Conservation (phyloP, 2,888 invertebrate species). For the Drosophila hamatofila region DNA sequence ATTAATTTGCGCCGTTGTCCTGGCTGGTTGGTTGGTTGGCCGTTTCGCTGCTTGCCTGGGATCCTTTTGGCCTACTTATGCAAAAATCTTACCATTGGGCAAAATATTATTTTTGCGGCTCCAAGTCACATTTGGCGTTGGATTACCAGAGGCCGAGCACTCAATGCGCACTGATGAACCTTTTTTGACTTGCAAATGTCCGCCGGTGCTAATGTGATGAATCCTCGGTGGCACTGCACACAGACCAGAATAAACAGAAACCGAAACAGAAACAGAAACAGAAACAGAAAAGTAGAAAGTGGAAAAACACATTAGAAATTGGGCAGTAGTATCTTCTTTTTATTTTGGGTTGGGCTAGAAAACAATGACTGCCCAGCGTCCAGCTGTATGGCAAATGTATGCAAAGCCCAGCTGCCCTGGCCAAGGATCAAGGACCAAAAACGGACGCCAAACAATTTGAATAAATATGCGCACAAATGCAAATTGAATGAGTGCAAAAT, state of each 20-base stretch:
- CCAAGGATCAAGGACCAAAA: slow-evolving; percentile 61
- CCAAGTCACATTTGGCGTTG: slow-evolving; percentile 92
- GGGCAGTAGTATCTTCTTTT: slow-evolving; percentile 19
- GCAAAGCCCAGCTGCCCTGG: slow-evolving; percentile 67
- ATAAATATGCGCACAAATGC: slow-evolving; percentile 79
- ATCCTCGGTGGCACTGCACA: slow-evolving; percentile 88
- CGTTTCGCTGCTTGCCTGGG: slow-evolving; percentile 27
- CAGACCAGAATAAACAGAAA: slow-evolving; percentile 44
- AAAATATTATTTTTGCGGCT: slow-evolving; percentile 86
- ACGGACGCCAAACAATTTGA: slow-evolving; percentile 75
- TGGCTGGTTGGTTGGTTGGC: slow-evolving; percentile 26
- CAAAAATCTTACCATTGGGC: slow-evolving; percentile 85
- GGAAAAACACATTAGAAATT: slow-evolving; percentile 77
- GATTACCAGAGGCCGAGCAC: slow-evolving; percentile 92
- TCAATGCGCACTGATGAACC: slow-evolving; percentile 91
- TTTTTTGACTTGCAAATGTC: slow-evolving; percentile 89
- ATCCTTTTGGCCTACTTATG: slow-evolving; percentile 63
- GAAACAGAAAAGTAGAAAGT: slow-evolving; percentile 38
- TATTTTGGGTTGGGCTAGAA: neutral
- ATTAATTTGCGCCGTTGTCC: slow-evolving; percentile 47
- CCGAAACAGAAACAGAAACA: slow-evolving; percentile 11
- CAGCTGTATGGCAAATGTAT: slow-evolving; percentile 65
- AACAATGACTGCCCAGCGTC: slow-evolving; percentile 56
- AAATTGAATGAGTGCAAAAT: slow-evolving; percentile 81
- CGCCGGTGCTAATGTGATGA: slow-evolving; percentile 88